Conservation (phyloP, 2,888 invertebrate species). For the Lepidochitona cinerea region DNA sequence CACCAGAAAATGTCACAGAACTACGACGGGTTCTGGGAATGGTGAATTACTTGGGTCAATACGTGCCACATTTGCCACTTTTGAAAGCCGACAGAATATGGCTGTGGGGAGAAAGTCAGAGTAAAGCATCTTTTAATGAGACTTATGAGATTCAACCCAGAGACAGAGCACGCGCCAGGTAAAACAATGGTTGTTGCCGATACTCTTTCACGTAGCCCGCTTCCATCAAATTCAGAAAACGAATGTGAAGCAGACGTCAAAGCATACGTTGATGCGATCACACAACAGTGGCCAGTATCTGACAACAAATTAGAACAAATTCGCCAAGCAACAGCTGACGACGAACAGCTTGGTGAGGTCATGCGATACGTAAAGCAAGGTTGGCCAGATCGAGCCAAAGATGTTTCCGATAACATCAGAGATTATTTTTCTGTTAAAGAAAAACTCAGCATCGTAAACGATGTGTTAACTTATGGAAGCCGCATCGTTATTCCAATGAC, state of each 20-base stretch:
- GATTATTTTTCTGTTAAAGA: background rate
- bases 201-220: background rate
- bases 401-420: background rate
- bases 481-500: background rate
- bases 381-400: background rate
- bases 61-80: no score
- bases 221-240: background rate
- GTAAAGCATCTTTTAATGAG: constrained; percentile 13
- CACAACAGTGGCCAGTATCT: background rate
- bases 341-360: background rate
- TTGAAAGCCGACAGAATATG: constrained; percentile 22
- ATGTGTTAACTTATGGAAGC: background rate
- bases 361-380: background rate
- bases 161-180: background rate
- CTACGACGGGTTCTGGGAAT: no score
- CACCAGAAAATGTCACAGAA: constrained; percentile 20
- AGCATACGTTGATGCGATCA: background rate
- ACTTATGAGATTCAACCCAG: background rate
- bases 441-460: background rate
- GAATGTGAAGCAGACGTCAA: background rate
- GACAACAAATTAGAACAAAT: constrained; percentile 9
- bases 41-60: no score
- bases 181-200: background rate
- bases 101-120: constrained; percentile 27
- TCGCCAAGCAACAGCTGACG: background rate